Base-by-base conservation (phyloP, 92 coral and sea anemone genomes). In the Bergia sp. region DNA sequence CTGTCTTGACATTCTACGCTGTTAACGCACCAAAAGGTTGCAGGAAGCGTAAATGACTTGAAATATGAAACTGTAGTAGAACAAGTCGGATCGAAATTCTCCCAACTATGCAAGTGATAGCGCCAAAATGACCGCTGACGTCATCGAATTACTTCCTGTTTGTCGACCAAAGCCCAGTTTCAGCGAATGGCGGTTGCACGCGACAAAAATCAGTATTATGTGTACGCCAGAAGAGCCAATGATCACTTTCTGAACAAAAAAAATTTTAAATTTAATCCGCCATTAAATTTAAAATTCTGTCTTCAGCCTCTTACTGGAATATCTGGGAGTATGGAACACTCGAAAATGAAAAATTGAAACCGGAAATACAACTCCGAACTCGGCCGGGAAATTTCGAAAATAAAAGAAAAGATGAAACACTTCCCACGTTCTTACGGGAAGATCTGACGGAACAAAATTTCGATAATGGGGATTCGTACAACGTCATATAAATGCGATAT, bases 121-220 rank as follows among this genome's bases (percentile, higher is more conserved):
- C 79, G 79, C 79, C 87, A 38, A 84, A 69, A 67, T 84, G 65
- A 16, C 87, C 65, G n/a, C 77, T 84, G 77, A 84, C 87, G 87
- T 84, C 87, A 84, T 84, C 23, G 37, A 71, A 82, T 44, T 36
- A 84, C 79, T 84, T 84, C 87, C 87, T 84, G 87, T 84, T 84
- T 84, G 77, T 69, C 78, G 29, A 38, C 42, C 87, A 69, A 45
- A 74, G 87, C 79, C 87, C 87, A 69, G 47, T 15, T 16, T 16
- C 9, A 74, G 85, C 85, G 74, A 84, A 71, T 58, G 71, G 57
- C 72, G 71, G 73, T 36, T 42, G 72, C 85, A 20, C 72, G 72
- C 71, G 73, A 55, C 7, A 80, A 80, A n/a, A 80, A 80, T 20
- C 37, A 23, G 3, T 5, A n/a, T 29, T 18, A 37, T 11, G 38